Conservation (phyloP, 2,113 vertebrate genomes). For the Scalopus aquaticus region DNA sequence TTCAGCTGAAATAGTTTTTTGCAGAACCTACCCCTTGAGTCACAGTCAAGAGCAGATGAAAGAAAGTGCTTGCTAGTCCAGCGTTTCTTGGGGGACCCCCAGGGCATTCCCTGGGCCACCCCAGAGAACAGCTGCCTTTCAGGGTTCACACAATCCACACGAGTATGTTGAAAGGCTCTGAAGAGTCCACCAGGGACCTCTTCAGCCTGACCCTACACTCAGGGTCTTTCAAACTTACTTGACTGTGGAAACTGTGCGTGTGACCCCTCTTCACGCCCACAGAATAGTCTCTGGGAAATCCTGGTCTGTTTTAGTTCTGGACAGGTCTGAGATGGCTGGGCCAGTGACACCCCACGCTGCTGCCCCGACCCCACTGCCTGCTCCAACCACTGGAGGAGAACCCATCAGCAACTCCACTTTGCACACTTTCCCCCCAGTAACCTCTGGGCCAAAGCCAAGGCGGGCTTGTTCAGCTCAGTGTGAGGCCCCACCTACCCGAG, state of each 20-base stretch:
- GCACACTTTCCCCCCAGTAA: not conserved
- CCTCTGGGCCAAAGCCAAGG: constrained; percentile 9
- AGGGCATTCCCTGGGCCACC: not conserved
- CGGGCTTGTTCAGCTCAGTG: not conserved
- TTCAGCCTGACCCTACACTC: not conserved
- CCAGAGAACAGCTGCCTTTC: not conserved
- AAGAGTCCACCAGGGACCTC: not conserved
- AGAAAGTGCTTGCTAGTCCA: not conserved
- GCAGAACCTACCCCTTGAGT: not conserved
- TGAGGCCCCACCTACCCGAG: not conserved
- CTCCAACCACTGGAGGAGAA: not conserved
- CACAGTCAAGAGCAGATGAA: not conserved
- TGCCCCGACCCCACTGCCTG: not conserved
- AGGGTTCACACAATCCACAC: not conserved
- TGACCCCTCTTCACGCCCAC: not conserved
- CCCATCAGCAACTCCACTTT: not conserved
- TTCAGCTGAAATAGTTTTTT: not conserved
- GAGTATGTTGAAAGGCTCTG: not conserved
- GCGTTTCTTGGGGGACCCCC: not conserved
- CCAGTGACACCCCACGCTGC: not conserved
- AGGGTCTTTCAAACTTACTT: not conserved
- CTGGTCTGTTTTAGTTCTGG: not conserved
- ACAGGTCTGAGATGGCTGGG: not conserved
- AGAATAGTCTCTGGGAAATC: not conserved
- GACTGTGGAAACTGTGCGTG: not conserved